Base-by-base conservation (phyloP, 2,113 vertebrate species). In the Phyllopteryx taeniolatus region DNA sequence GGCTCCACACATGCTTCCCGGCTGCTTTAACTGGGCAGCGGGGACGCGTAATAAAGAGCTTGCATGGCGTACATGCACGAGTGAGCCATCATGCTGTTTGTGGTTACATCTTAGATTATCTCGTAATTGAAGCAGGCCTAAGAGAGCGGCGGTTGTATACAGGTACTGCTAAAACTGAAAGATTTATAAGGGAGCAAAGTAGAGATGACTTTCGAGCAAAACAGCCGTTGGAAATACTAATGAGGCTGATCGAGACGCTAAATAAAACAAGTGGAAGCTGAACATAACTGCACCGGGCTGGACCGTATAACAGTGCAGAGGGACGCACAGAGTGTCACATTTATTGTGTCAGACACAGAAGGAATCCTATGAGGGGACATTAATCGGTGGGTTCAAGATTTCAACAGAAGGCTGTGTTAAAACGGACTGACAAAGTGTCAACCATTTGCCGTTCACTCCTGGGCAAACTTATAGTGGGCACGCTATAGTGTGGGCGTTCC, bases 81-180 rank as follows among this genome's bases (percentile, higher is more conserved):
- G 74, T 73, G 67, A 84, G 61, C 67, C 61, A 80, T 82, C 73
- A 70, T 46, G 44, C 73, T 66, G 79, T 72, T 64, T 81, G 80
- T 72, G 80, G 84, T 85, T 86, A 83, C 83, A 80, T 78, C 71
- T 70, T 10, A 81, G 82, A 87, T 86, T 74, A 82, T 64, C 82
- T 88, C 80, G 49, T 87, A 84, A 84, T 88, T 88, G 81, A 84
- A 87, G 76, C 61, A 71, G 73, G 59, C 73, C 46, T 47, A 57
- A 63, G 81, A 77, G 70, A 42, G 70, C 19, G 33, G 56, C n/a
- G 62, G 19, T 35, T 70, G 65, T 44, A 68, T 46, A 20, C 67
- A 72, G 17, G 20, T 11, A 68, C 9, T 22, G 68, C 3, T 39
- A 39, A 39, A 51, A 70, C 5, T 67, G 70, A 75, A n/a, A 57